Evolutionary conservation across 2,888 invertebrate genomes (phyloP).

Genomic region (Aplocera efformata): DNA sequence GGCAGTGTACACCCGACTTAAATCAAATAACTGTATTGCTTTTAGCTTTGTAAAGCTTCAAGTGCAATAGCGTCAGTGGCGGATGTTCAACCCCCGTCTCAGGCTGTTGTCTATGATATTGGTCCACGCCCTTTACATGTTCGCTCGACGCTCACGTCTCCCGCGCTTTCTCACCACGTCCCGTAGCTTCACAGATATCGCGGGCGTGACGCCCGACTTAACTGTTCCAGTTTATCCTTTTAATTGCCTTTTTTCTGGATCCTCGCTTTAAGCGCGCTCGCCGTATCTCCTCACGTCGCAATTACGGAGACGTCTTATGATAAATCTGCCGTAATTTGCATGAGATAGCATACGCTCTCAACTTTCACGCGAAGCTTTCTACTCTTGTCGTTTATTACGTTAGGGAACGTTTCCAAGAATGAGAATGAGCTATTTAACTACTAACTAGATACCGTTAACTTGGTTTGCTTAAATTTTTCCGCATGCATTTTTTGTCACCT

Average conservation of each 20-base stretch:
- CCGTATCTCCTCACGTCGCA: constrained; percentile 80
- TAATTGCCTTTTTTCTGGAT: constrained; percentile 79
- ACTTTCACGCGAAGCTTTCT: constrained; percentile 77
- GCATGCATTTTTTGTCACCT: constrained; percentile 37
- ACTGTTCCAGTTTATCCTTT: constrained; percentile 77
- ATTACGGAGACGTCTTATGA: constrained; percentile 80
- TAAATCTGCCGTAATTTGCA: constrained; percentile 80
- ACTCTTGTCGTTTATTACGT: constrained; percentile 78
- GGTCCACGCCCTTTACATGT: constrained; percentile 79
- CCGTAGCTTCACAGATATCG: constrained; percentile 49
- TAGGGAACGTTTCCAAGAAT: constrained; percentile 76
- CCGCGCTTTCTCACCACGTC: constrained; percentile 26
- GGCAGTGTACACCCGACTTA: constrained; percentile 75
- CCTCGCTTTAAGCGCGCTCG: constrained; percentile 70
- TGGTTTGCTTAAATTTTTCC: constrained; percentile 47
- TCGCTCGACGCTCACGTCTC: constrained; percentile 41
- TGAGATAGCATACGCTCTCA: constrained; percentile 81
- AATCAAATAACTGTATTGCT: constrained; percentile 81
- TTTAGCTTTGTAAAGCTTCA: constrained; percentile 79
- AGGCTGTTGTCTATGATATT: constrained; percentile 79
- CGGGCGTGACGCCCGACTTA: constrained; percentile 69
- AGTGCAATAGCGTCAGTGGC: constrained; percentile 77
- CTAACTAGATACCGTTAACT: constrained; percentile 68
- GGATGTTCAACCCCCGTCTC: constrained; percentile 72
- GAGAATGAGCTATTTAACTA: constrained; percentile 76